Percentiles rank a stretch among this genome's conserved stretches.
These are phyloP conservation scores for Poeciliopsis retropinna DNA, from an alignment of 2,113 vertebrate species.

Conservation along the genomic window DNA sequence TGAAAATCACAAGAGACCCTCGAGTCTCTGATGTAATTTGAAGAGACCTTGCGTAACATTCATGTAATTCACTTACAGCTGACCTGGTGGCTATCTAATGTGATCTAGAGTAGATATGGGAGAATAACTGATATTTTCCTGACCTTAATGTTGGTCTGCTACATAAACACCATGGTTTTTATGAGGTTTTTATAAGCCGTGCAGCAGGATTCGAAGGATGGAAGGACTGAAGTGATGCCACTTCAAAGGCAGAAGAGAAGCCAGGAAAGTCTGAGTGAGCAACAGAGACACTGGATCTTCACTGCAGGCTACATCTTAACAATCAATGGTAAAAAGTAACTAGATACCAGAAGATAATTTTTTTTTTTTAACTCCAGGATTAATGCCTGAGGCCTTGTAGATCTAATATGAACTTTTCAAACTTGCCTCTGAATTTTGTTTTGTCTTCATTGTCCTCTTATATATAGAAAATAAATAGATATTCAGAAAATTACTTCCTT, in stretches of 20 bases:
- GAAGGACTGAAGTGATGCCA: not conserved
- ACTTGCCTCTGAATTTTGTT: not conserved
- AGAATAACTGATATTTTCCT: constrained; percentile 4
- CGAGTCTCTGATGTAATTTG: constrained; percentile 44
- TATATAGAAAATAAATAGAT: too few species aligned
- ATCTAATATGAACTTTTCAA: not conserved
- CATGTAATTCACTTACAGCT: constrained; percentile 40
- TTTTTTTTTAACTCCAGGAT: not conserved
- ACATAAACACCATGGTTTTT: not conserved
- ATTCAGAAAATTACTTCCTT: not conserved
- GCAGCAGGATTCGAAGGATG: not conserved
- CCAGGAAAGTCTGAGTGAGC: not conserved
- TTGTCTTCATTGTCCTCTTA: not conserved
- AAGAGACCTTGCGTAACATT: constrained; percentile 15
- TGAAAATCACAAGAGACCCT: constrained; percentile 29
- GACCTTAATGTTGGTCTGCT: not conserved
- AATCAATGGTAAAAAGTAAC: not conserved
- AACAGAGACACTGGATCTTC: not conserved
- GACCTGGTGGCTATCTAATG: constrained; percentile 22
- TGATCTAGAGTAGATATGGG: constrained; percentile 2
- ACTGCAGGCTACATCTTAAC: constrained; percentile 3
- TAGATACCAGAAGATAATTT: not conserved
- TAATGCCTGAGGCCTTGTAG: too few species aligned
- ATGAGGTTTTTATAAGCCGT: not conserved
- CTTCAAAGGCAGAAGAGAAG: not conserved